Percentiles rank a stretch among this genome's conserved stretches.
Evolutionary conservation across 2,888 invertebrate genomes (phyloP).

Genomic region (Acanthococcus lagerstroemiae): DNA sequence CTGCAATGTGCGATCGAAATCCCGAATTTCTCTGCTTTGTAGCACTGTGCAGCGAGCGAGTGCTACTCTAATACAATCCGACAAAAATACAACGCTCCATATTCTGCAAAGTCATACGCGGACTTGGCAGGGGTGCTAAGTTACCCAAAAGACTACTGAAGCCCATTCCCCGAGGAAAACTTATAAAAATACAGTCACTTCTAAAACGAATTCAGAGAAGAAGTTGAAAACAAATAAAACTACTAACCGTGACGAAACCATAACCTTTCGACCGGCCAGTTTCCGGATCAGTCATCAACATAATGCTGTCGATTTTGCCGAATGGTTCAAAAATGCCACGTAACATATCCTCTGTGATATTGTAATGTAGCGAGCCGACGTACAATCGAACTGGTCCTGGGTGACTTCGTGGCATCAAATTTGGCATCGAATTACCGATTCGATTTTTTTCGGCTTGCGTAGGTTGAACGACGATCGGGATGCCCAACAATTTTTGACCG

Average conservation of each 20-base stretch:
- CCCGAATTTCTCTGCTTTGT: too few relatives aligned
- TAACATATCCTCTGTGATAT: slow-evolving; percentile 98
- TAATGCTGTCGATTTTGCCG: slow-evolving; percentile 91
- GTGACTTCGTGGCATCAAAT: slow-evolving; percentile 74
- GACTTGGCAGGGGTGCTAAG: too few relatives aligned
- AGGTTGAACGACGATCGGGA: slow-evolving; percentile 96
- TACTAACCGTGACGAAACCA: slow-evolving; percentile 86
- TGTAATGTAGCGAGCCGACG: slow-evolving; percentile 95
- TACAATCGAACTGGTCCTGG: slow-evolving; percentile 93
- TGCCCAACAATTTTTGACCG: slow-evolving; percentile 87
- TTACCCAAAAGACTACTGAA: too few relatives aligned
- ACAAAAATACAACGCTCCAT: too few relatives aligned
- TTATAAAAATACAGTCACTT: too few relatives aligned
- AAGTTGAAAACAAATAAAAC: too few relatives aligned
- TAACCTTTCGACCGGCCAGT: slow-evolving; percentile 92
- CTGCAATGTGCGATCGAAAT: too few relatives aligned
- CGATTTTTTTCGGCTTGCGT: slow-evolving; percentile 94
- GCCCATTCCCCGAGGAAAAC: too few relatives aligned
- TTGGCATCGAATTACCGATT: slow-evolving; percentile 74
- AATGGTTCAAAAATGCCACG: slow-evolving; percentile 97
- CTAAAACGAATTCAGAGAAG: too few relatives aligned
- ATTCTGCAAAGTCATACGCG: too few relatives aligned
- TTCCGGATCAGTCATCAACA: slow-evolving; percentile 90
- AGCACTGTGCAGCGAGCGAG: too few relatives aligned
- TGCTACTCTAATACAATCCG: too few relatives aligned